phyloP scores from a whole-genome alignment of 2,888 invertebrate species.

The Eulithis testata region DNA sequence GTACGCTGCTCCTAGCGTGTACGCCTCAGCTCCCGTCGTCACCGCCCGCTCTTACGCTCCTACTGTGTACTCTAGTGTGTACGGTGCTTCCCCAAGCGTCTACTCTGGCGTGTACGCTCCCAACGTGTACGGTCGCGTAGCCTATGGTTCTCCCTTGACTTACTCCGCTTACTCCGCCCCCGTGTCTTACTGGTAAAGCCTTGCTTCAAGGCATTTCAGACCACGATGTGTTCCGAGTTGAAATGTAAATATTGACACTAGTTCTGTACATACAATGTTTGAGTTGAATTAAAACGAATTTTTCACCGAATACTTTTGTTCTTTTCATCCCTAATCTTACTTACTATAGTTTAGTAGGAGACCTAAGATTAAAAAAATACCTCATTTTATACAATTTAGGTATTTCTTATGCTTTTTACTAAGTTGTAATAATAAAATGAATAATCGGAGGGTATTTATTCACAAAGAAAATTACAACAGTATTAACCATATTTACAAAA shows the following conservation, averaged over 20 bases:
- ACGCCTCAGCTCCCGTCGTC: conserved; percentile 37
- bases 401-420: too few species aligned
- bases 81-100: conserved; percentile 36
- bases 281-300: conserved; percentile 47
- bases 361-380: too few species aligned
- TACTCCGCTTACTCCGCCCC: conserved; percentile 67
- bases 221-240: conserved; percentile 57
- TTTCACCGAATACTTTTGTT: conserved; percentile 17
- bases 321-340: not conserved
- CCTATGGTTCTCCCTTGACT: conserved; percentile 48
- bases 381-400: too few species aligned
- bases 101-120: conserved; percentile 45
- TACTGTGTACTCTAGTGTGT: conserved; percentile 48
- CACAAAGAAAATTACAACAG: too few species aligned
- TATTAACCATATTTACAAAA: too few species aligned
- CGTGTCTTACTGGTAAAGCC: conserved; percentile 65
- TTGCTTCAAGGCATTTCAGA: conserved; percentile 41
- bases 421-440: too few species aligned
- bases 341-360: too few species aligned
- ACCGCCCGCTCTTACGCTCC: conserved; percentile 33
- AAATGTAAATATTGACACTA: conserved; percentile 63
- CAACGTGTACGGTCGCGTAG: conserved; percentile 36
- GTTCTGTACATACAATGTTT: conserved; percentile 54
- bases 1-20: conserved; percentile 42
- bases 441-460: too few species aligned